Evolutionary conservation across 1,140 invertebrate genomes (phyloP).

Genomic region (Homalodisca vitripennis): DNA sequence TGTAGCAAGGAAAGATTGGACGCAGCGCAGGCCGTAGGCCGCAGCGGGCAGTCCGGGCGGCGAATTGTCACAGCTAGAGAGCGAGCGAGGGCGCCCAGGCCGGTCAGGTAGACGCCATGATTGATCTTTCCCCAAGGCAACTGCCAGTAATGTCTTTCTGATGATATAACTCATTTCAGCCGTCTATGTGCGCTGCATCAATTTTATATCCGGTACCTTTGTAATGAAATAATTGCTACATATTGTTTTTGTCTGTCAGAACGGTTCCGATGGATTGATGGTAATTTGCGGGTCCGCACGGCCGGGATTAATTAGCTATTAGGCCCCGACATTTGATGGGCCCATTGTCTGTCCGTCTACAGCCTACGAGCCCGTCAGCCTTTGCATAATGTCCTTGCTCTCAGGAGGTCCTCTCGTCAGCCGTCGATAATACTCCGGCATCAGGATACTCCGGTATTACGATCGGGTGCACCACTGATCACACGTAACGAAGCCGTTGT

Average conservation of each 20-base stretch:
- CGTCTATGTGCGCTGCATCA: constrained; percentile 14
- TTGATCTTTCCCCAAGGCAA: constrained; percentile 2
- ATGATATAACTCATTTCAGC: constrained; percentile 26
- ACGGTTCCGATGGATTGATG: constrained; percentile 17
- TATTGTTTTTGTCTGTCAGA: constrained; percentile 26
- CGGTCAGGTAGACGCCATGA: constrained; percentile 7
- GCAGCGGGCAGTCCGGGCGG: not conserved
- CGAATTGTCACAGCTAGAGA: constrained; percentile 19
- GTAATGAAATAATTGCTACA: constrained; percentile 28
- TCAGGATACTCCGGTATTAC: too few species aligned
- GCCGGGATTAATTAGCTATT: constrained; percentile 22
- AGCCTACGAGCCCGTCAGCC: not conserved
- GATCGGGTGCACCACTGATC: too few species aligned
- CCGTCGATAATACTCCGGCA: too few species aligned
- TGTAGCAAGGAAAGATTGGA: too few species aligned
- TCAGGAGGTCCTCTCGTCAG: constrained; percentile 15
- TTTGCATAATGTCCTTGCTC: constrained; percentile 16
- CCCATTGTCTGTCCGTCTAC: constrained; percentile 13
- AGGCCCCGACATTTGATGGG: constrained; percentile 11
- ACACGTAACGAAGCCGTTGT: too few species aligned
- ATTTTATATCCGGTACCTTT: constrained; percentile 28
- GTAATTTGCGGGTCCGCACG: constrained; percentile 14
- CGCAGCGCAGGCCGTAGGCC: not conserved
- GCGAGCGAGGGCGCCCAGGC: not conserved
- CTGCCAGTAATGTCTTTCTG: constrained; percentile 23